These are phyloP conservation scores for Baccha elongata DNA, from an alignment of 2,888 invertebrate species.

Conservation along the genomic window DNA sequence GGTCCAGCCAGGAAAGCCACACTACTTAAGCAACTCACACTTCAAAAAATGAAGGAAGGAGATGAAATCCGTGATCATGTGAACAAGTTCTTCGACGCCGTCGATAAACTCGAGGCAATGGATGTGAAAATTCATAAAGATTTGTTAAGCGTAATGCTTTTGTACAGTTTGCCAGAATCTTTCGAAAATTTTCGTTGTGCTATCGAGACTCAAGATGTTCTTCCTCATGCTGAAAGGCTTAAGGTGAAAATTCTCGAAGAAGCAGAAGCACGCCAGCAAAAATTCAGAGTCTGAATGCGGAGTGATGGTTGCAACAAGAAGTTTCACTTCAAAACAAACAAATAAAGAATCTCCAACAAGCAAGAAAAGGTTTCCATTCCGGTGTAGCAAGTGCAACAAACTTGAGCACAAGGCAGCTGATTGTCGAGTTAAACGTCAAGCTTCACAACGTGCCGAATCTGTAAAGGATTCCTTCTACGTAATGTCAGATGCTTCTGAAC, in stretches of 20 bases:
- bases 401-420: neutral
- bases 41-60: conserved; percentile 33
- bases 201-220: conserved; percentile 28
- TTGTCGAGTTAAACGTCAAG: neutral
- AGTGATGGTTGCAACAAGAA: neutral
- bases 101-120: conserved; percentile 41
- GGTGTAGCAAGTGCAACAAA: neutral
- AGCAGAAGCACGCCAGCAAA: conserved; percentile 21
- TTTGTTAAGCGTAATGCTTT: conserved; percentile 39
- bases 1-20: conserved; percentile 49
- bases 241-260: conserved; percentile 34
- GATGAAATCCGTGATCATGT: conserved; percentile 26
- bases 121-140: conserved; percentile 40
- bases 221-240: conserved; percentile 28
- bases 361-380: neutral
- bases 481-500: too few relatives aligned
- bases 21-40: conserved; percentile 32
- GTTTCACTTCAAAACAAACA: neutral
- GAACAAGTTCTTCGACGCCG: conserved; percentile 40
- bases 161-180: conserved; percentile 39
- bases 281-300: neutral
- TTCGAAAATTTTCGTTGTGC: conserved; percentile 44
- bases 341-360: neutral
- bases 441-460: too few relatives aligned
- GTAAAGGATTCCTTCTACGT: too few relatives aligned